Percentiles rank a stretch among this genome's conserved stretches.
Evolutionary conservation across 2,888 invertebrate genomes (phyloP).

Genomic region (Serrognathus titanus): DNA sequence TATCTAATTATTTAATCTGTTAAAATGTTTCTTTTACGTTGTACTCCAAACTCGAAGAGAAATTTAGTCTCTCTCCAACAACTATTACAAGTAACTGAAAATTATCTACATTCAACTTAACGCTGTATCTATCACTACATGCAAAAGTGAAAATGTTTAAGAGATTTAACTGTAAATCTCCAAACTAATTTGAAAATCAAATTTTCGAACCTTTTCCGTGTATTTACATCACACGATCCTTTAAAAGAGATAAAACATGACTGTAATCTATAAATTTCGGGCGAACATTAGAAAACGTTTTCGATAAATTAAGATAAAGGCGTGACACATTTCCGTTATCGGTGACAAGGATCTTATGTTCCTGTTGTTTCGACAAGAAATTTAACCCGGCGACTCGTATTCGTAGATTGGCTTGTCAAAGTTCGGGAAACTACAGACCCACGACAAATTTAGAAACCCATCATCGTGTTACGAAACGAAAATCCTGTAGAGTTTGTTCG

Average conservation of each 20-base stretch:
- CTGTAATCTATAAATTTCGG: neutral
- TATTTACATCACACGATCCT: neutral
- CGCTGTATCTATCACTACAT: too few relatives aligned
- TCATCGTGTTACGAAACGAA: neutral
- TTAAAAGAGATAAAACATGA: neutral
- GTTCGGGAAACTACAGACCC: neutral
- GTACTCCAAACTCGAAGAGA: too few relatives aligned
- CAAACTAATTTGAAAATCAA: neutral
- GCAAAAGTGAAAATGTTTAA: too few relatives aligned
- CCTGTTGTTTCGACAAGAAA: neutral
- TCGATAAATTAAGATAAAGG: neutral
- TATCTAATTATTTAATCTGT: too few relatives aligned
- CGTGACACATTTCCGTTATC: neutral
- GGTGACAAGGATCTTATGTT: neutral
- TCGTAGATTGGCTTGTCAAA: neutral
- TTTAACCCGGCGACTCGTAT: neutral
- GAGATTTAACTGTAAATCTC: neutral
- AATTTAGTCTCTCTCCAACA: too few relatives aligned
- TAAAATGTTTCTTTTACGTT: too few relatives aligned
- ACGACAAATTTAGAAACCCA: neutral
- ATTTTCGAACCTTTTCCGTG: neutral
- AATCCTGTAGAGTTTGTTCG: neutral
- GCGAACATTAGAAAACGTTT: neutral
- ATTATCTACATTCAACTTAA: too few relatives aligned
- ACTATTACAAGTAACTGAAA: too few relatives aligned